Conservation (phyloP, 2,888 invertebrate genomes). For the Philaethria dido region DNA sequence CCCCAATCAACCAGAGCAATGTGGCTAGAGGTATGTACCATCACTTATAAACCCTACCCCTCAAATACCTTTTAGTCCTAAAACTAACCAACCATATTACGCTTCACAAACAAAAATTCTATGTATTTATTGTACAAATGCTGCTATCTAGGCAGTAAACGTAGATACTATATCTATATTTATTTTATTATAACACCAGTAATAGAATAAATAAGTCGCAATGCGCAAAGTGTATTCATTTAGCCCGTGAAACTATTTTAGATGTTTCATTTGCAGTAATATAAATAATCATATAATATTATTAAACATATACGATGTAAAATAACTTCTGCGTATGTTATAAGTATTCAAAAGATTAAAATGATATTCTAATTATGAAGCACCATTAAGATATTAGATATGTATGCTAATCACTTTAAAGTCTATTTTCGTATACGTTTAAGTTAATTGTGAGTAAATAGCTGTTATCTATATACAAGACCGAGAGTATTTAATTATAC, state of each 20-base stretch:
- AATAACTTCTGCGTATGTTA: neutral
- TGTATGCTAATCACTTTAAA: neutral
- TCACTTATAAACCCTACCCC: neutral
- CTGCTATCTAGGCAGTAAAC: constrained; percentile 8
- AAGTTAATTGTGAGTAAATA: constrained; percentile 7
- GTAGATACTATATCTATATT: constrained; percentile 5
- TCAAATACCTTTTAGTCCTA: too few species aligned
- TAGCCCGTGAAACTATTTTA: neutral
- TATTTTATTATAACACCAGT: constrained; percentile 1
- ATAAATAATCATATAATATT: neutral
- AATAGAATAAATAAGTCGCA: neutral
- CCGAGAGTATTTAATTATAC: neutral
- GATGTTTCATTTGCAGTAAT: neutral
- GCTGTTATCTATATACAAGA: constrained; percentile 1
- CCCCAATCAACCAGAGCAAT: constrained; percentile 69
- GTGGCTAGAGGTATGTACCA: constrained; percentile 72
- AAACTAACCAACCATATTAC: neutral
- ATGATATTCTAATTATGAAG: constrained; percentile 16
- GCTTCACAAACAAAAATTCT: constrained; percentile 48
- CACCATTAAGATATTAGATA: constrained; percentile 6
- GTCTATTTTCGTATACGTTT: constrained; percentile 20
- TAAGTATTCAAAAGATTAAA: constrained; percentile 13
- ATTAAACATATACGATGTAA: neutral
- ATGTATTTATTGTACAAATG: neutral
- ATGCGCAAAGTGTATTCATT: constrained; percentile 2